Evolutionary conservation across 2,888 invertebrate genomes (phyloP).

Genomic region (Heliconius ismenius): DNA sequence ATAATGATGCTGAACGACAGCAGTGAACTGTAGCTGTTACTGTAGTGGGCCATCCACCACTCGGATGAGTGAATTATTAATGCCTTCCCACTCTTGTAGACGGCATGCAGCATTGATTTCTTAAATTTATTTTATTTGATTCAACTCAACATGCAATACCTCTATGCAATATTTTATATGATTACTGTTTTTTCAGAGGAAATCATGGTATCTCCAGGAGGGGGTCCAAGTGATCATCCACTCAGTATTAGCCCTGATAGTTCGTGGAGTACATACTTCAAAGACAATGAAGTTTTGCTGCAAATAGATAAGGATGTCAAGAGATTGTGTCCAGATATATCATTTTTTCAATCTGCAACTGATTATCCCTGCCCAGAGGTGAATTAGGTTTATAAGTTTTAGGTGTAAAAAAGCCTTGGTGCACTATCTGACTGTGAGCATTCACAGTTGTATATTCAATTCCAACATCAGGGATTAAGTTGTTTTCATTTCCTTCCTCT

Average conservation of each 20-base stretch:
- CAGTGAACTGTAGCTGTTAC: too few relatives aligned
- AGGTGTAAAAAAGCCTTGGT: not conserved
- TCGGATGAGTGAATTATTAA: too few relatives aligned
- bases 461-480: too few relatives aligned
- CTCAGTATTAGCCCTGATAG: constrained; percentile 97
- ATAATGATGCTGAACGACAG: too few relatives aligned
- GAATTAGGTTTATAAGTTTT: constrained; percentile 34
- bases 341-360: constrained; percentile 97
- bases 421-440: not conserved
- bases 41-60: too few relatives aligned
- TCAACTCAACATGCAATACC: too few relatives aligned
- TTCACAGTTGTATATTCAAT: too few relatives aligned
- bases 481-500: too few relatives aligned
- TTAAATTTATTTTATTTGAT: too few relatives aligned
- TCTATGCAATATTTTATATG: not conserved
- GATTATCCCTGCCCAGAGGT: constrained; percentile 92
- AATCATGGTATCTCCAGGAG: constrained; percentile 92
- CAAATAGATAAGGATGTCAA: constrained; percentile 99
- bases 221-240: constrained; percentile 91
- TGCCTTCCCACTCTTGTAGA: too few relatives aligned
- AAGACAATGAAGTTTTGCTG: constrained; percentile 97
- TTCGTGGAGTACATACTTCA: constrained; percentile 97
- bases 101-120: too few relatives aligned
- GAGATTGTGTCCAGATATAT: constrained; percentile 96
- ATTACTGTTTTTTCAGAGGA: constrained; percentile 84